Percentiles rank a stretch among this genome's conserved stretches.
These are phyloP conservation scores for Beaufortia kweichowensis DNA, from an alignment of 2,113 vertebrate genomes.

Conservation along the genomic window DNA sequence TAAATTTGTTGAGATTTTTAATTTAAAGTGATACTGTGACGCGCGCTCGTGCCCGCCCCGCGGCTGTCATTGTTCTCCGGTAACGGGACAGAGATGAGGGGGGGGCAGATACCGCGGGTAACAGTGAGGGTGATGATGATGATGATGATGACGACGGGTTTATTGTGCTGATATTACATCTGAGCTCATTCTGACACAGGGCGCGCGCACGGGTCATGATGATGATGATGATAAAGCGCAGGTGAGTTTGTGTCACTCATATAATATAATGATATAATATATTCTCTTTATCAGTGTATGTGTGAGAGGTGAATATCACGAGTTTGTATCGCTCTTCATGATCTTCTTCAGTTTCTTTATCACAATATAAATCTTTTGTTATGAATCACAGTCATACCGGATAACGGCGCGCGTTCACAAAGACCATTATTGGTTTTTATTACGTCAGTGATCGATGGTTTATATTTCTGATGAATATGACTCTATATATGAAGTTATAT, in stretches of 20 bases:
- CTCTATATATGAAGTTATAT: too few species aligned
- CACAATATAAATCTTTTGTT: not conserved
- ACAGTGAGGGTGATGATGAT: not conserved
- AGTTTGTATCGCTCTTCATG: too few species aligned
- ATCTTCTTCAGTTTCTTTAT: not conserved
- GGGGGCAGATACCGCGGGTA: not conserved
- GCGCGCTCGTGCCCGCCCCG: constrained; percentile 5
- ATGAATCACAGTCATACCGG: not conserved
- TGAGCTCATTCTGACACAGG: not conserved
- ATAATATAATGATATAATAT: too few species aligned
- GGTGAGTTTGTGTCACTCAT: not conserved
- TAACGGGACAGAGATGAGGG: constrained; percentile 20
- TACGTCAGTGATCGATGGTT: not conserved
- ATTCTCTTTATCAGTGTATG: too few species aligned
- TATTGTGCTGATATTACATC: constrained; percentile 10
- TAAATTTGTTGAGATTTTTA: too few species aligned
- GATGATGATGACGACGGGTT: not conserved
- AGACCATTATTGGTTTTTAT: not conserved
- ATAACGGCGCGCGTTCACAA: not conserved
- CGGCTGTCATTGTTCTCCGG: constrained; percentile 15
- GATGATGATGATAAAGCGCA: not conserved
- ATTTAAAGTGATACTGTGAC: not conserved
- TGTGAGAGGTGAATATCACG: too few species aligned
- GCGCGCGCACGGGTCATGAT: not conserved
- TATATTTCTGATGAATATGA: not conserved